Base-by-base conservation (phyloP, 1,140 invertebrate species). In the Varroa destructor region DNA sequence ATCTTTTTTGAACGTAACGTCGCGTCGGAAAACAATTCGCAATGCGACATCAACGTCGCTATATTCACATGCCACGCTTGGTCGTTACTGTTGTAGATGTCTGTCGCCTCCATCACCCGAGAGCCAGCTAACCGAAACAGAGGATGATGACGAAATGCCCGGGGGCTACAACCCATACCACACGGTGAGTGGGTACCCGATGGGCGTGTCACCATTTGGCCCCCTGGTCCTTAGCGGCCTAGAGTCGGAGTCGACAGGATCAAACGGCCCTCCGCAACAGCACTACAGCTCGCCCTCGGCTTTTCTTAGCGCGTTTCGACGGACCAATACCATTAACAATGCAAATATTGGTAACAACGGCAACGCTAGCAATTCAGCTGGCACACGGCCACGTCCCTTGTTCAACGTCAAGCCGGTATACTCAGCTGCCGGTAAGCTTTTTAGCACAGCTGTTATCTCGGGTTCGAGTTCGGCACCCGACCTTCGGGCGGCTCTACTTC, bases 401-500 rank as follows among this genome's bases (percentile, higher is more conserved):
- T 40, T 43, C 70, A 64, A 40, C n/a, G 56, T 40, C 42, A 55
- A 54, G 42, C 10, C 12, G 37, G 46, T 73, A 55, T 70, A 71
- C 56, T 54, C 56, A 76, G 85, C 87, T 72, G 84, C 88, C 5
- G 87, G 85, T 78, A 88, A 87, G 75, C 84, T 94, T 72, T 93
- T 95, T 84, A 90, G 88, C 77, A 95, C 91, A 46, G 91, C 91
- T 51, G 90, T 95, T 75, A 94, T 95, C 79, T 91, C 88, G 77
- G 91, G 91, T 46, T 91, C 89, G 74, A 89, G 89, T 71, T 91
- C 89, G 75, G 90, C 90, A 46, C 90, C 91, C 46, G 91, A 93
- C 80, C 84, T 93, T 54, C 86, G 89, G 75, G 88, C 91, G 79
- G 88, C 90, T 85, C 87, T 91, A 40, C 71, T 76, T 12, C 71